These are phyloP conservation scores for Hydropotes inermis DNA, from an alignment of 2,113 vertebrate species.

Conservation along the genomic window DNA sequence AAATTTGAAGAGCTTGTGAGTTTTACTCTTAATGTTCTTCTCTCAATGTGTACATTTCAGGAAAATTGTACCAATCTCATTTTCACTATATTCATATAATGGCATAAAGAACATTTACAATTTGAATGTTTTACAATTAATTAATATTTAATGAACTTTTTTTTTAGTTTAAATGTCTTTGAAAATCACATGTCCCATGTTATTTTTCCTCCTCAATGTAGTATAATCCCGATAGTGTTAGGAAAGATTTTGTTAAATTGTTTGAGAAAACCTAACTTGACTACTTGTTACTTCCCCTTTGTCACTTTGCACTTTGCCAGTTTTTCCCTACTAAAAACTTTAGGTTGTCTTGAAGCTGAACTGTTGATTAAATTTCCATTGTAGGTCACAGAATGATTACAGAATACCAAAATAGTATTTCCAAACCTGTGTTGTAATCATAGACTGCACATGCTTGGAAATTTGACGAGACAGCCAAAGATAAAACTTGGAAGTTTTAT, in stretches of 20 bases:
- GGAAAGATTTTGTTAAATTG: constrained; percentile 67
- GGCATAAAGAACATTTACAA: constrained; percentile 37
- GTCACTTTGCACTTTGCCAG: constrained; percentile 35
- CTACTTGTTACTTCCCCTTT: constrained; percentile 58
- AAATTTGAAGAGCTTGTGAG: neutral
- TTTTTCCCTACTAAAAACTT: constrained; percentile 69
- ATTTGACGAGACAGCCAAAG: constrained; percentile 16
- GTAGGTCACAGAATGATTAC: constrained; percentile 37
- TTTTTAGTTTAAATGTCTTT: constrained; percentile 74
- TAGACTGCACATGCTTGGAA: constrained; percentile 45
- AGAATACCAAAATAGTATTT: constrained; percentile 65
- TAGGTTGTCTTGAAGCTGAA: constrained; percentile 59
- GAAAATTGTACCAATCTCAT: neutral
- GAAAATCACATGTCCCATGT: constrained; percentile 55
- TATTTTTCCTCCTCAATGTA: constrained; percentile 60
- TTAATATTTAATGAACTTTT: constrained; percentile 74
- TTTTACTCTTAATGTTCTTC: neutral
- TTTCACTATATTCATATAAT: neutral
- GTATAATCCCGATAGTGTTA: constrained; percentile 71
- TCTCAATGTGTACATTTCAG: neutral
- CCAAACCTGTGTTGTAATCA: constrained; percentile 32
- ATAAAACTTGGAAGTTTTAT: constrained; percentile 22
- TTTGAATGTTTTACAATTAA: constrained; percentile 47
- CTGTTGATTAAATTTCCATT: constrained; percentile 67
- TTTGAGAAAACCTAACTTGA: constrained; percentile 65